phyloP scores from a whole-genome alignment of 2,113 vertebrate species.

The Leptosomus discolor region DNA sequence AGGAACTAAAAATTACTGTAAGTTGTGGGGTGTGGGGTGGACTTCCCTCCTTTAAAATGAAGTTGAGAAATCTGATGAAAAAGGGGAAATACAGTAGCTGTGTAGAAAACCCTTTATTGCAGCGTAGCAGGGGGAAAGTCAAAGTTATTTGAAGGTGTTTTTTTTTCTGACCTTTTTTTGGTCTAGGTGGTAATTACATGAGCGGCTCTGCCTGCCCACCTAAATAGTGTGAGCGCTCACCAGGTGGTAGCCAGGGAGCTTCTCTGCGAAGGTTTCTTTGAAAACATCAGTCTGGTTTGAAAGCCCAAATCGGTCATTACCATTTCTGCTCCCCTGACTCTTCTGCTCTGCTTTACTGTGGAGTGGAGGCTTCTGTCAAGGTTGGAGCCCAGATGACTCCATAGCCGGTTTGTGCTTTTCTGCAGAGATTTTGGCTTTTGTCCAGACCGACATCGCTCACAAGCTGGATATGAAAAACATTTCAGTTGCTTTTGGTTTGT shows the following conservation, averaged over 20 bases:
- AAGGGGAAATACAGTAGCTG: not conserved
- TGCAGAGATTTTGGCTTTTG: fast-evolving
- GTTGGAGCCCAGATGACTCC: not conserved
- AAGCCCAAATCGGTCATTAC: fast-evolving
- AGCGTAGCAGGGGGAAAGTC: fast-evolving
- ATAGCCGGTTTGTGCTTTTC: fast-evolving
- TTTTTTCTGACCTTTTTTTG: not conserved
- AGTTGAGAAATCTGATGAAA: not conserved
- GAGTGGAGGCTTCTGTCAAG: fast-evolving
- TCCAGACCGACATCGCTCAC: not conserved
- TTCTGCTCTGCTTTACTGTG: fast-evolving
- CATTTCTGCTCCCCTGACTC: fast-evolving
- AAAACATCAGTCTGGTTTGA: fast-evolving
- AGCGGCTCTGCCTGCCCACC: fast-evolving
- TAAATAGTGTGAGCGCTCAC: fast-evolving
- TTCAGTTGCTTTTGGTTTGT: fast-evolving
- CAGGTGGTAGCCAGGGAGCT: not conserved
- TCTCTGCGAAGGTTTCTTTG: fast-evolving
- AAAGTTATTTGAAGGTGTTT: fast-evolving
- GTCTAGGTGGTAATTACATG: fast-evolving
- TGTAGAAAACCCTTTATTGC: fast-evolving
- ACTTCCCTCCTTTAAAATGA: fast-evolving
- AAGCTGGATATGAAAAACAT: fast-evolving
- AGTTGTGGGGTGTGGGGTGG: fast-evolving
- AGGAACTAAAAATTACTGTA: not conserved